Evolutionary conservation across 2,888 invertebrate genomes (phyloP), one percentile per base, ranked within the genome.

Genomic region (Nasonia oneida): DNA sequence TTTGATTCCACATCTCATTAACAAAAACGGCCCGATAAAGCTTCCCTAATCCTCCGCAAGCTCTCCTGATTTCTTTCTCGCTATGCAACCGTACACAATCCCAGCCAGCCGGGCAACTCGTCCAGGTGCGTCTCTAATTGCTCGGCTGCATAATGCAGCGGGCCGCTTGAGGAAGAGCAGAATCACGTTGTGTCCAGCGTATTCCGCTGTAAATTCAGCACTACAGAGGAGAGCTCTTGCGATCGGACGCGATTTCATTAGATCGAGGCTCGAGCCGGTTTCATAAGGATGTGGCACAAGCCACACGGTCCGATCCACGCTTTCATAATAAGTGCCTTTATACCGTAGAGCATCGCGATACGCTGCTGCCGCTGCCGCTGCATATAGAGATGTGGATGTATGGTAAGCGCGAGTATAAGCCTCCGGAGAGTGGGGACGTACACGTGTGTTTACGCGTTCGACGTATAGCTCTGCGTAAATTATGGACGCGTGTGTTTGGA

Each of bases 271-370:
- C 37, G n/a, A n/a, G 23, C 12, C 23, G 57, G 50, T 77, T 84
- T 79, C 79, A 74, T 79, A 64, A 83, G 79, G 74, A 84, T 57
- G 76, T 77, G 83, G 78, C 77, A 83, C 83, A 83, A 83, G 83
- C 50, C 73, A 57, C 77, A 70, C 76, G 47, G 47, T 61, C 71
- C 75, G 18, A 75, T 29, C 42, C 6, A 3, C n/a, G 4, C 82
- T 82, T 82, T 75, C 76, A 53, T 70, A 76, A 82, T 70, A 76
- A 82, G 67, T 67, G 42, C 47, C n/a, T 53, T 15, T 53, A 53
- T 15, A 4, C 15, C 18, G 42, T 2, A 18, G 82, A 70, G 53
- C 50, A 82, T 29, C 81, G 61, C 64, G 33, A 18, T 37, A 12
- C 23, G 23, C n/a, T 15, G 15, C 0, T 2, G 18, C 37, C 64